phyloP scores from a whole-genome alignment of 1,140 invertebrate species.

The Kradibia gibbosae region DNA sequence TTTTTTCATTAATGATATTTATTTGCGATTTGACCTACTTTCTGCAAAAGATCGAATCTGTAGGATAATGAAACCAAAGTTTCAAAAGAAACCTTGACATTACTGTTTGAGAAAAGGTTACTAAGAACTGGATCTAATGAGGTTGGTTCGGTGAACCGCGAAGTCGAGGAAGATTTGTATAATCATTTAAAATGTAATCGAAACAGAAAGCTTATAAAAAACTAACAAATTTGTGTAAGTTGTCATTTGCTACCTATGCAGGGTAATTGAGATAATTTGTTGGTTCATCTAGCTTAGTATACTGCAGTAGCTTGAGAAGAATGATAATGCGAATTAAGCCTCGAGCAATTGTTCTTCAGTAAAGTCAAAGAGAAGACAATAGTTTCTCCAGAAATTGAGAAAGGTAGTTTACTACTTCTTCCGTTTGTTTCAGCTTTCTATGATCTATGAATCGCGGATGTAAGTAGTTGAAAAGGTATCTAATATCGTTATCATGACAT shows the following conservation, averaged over 20 bases:
- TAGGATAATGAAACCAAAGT: no score
- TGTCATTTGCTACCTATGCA: neutral
- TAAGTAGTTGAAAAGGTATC: neutral
- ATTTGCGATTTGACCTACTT: no score
- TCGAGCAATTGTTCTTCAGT: neutral
- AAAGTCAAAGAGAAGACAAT: conserved; percentile 46
- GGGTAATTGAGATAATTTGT: conserved; percentile 39
- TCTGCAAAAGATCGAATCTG: no score
- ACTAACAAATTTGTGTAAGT: conserved; percentile 1
- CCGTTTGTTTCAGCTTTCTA: conserved; percentile 31
- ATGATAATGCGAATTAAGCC: conserved; percentile 26
- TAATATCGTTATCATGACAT: conserved; percentile 20
- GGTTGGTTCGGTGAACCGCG: no score
- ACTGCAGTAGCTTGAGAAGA: neutral
- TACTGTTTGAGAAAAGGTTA: no score
- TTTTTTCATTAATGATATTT: no score
- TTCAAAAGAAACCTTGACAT: no score
- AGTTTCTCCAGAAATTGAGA: conserved; percentile 57
- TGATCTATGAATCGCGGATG: conserved; percentile 32
- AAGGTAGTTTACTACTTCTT: conserved; percentile 37
- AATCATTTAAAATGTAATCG: neutral
- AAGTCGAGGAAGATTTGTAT: no score
- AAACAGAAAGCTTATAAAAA: neutral
- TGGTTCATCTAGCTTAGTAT: neutral
- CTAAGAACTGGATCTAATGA: no score